Evolutionary conservation across 2,113 vertebrate genomes (phyloP).

Genomic region (Hoplias malabaricus): DNA sequence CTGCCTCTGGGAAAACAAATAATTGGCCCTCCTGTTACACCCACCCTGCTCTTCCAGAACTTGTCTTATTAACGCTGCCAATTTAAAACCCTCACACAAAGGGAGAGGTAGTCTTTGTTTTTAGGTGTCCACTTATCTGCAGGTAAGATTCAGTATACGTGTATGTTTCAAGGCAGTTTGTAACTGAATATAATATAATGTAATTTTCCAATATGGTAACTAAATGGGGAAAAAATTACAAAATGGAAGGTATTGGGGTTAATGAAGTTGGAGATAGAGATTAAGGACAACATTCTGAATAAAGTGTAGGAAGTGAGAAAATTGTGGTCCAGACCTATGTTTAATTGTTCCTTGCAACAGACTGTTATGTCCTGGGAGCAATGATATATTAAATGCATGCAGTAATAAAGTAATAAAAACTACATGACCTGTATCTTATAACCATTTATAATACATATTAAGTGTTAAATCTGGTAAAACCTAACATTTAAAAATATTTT

Average conservation of each 20-base stretch:
- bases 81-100: background rate
- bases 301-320: too few species aligned
- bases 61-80: background rate
- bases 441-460: background rate
- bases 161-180: background rate
- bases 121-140: background rate
- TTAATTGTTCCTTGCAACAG: too few species aligned
- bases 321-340: too few species aligned
- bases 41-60: background rate
- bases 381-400: background rate
- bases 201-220: too few species aligned
- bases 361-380: too few species aligned
- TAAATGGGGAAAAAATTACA: too few species aligned
- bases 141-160: conserved; percentile 19
- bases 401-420: background rate
- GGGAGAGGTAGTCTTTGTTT: background rate
- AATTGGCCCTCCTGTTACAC: background rate
- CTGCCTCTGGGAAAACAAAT: background rate
- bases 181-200: background rate
- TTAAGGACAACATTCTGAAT: too few species aligned
- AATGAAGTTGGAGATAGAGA: too few species aligned
- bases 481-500: background rate
- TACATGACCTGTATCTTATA: background rate
- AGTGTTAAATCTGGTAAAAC: background rate
- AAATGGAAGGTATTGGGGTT: too few species aligned